Conservation (phyloP, 2,797 vertebrate species). For the Pantherophis alleghaniensis region DNA sequence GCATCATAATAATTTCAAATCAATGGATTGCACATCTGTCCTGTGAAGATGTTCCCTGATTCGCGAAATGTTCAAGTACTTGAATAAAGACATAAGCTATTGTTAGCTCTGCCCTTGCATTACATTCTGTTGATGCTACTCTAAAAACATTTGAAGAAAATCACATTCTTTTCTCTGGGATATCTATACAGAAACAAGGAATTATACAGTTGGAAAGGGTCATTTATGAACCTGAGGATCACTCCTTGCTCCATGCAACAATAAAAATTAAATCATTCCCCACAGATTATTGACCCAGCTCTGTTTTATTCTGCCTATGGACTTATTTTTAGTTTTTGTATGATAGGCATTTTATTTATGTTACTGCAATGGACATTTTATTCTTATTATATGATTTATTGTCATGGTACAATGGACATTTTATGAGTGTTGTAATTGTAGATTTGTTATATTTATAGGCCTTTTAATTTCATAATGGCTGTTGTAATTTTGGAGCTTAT, state of each 20-base stretch:
- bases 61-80: neutral
- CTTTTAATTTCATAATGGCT: neutral
- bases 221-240: neutral
- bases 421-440: neutral
- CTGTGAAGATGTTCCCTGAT: neutral
- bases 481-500: neutral
- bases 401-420: neutral
- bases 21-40: neutral
- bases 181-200: neutral
- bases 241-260: neutral
- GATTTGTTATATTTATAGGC: neutral
- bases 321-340: neutral
- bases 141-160: neutral
- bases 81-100: neutral
- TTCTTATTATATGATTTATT: neutral
- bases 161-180: neutral
- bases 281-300: neutral
- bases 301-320: neutral
- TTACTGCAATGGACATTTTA: neutral
- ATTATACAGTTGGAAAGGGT: neutral
- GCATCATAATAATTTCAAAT: neutral
- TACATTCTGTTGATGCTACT: neutral
- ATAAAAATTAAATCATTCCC: neutral
- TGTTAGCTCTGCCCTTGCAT: neutral
- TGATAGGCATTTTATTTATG: neutral